These are phyloP conservation scores for Coendou prehensilis DNA, from an alignment of 2,797 vertebrate genomes.

Conservation along the genomic window DNA sequence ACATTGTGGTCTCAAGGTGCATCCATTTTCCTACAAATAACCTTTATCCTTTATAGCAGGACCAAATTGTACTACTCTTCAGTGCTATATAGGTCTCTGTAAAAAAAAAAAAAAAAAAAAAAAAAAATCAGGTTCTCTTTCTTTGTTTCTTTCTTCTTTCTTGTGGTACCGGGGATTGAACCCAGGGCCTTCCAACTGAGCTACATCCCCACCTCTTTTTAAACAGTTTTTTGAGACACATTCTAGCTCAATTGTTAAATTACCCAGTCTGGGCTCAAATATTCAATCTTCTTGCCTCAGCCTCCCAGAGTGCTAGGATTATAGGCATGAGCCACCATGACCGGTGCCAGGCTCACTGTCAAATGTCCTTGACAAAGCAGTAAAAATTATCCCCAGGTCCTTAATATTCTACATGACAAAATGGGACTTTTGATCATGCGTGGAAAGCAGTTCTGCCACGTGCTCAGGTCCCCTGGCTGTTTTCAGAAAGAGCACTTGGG, in stretches of 20 bases:
- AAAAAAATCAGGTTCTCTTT: neutral
- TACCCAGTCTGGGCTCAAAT: neutral
- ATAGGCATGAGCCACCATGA: neutral
- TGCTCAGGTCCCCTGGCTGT: neutral
- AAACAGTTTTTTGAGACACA: neutral
- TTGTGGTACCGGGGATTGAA: neutral
- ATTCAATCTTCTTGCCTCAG: neutral
- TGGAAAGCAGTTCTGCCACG: neutral
- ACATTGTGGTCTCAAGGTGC: neutral
- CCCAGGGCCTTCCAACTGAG: neutral
- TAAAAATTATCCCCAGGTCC: too few relatives aligned
- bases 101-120: neutral
- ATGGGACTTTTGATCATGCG: neutral
- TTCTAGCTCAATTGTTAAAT: neutral
- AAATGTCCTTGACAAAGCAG: neutral
- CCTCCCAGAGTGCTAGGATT: neutral
- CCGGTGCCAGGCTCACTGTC: neutral
- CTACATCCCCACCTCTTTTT: neutral
- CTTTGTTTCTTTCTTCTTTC: neutral
- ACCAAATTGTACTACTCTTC: neutral
- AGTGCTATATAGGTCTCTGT: too few relatives aligned
- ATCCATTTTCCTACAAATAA: neutral
- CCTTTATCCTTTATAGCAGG: neutral
- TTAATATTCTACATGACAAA: neutral
- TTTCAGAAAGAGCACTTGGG: neutral